Conservation (phyloP, 2,113 vertebrate genomes). For the Vulpes lagopus region DNA sequence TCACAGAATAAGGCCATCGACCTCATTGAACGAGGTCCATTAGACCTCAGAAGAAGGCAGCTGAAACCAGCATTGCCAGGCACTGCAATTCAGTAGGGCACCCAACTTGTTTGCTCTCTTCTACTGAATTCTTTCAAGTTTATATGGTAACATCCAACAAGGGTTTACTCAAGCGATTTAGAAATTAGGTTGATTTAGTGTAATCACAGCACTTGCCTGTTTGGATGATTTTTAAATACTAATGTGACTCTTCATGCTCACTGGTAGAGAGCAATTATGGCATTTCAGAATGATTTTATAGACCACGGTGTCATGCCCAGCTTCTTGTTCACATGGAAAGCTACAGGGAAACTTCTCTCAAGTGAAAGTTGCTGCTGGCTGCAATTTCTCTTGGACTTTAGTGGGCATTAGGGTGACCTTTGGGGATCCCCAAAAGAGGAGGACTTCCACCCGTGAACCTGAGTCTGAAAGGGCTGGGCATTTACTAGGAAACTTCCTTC, state of each 20-base stretch:
- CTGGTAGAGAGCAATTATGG: conserved; percentile 61
- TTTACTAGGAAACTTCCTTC: background rate
- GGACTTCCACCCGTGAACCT: background rate
- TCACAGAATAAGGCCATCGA: background rate
- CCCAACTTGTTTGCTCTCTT: conserved; percentile 44
- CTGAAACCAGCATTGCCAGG: background rate
- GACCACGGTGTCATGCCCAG: background rate
- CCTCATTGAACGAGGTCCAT: background rate
- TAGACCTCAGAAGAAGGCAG: conserved; percentile 2
- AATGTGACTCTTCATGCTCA: conserved; percentile 68
- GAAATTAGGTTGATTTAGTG: conserved; percentile 68
- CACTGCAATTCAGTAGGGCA: conserved; percentile 11
- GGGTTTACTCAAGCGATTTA: conserved; percentile 58
- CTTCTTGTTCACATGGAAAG: background rate
- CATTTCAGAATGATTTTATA: conserved; percentile 66
- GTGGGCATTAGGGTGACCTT: background rate
- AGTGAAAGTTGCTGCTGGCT: background rate
- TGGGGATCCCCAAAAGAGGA: background rate
- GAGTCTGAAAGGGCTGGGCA: background rate
- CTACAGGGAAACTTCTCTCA: background rate
- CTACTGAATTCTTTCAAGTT: conserved; percentile 63
- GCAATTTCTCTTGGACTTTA: background rate
- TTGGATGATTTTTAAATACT: conserved; percentile 71
- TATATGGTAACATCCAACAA: background rate
- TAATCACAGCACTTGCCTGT: conserved; percentile 59